These are phyloP conservation scores for Clangula hyemalis DNA, from an alignment of 2,797 vertebrate species.

Conservation along the genomic window DNA sequence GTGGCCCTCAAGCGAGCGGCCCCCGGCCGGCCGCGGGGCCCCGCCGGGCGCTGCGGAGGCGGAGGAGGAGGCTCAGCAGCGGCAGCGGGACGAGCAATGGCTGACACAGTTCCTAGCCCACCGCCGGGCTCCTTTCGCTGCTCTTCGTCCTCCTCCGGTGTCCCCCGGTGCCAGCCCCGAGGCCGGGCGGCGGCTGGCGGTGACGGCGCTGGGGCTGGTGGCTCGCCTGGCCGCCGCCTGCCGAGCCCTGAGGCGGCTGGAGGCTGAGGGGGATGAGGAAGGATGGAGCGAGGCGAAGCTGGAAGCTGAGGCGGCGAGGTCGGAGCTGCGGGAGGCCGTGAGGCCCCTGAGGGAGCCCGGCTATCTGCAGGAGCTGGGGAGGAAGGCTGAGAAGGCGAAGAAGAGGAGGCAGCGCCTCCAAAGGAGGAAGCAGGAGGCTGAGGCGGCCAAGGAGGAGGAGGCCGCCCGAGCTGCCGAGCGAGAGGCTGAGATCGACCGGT, in stretches of 20 bases:
- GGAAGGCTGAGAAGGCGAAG: constrained; percentile 67
- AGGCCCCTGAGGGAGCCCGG: constrained; percentile 67
- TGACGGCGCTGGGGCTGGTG: constrained; percentile 66
- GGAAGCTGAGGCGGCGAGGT: not conserved
- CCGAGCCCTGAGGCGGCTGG: constrained; percentile 48
- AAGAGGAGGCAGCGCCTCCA: constrained; percentile 79
- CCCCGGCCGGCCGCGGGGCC: not conserved
- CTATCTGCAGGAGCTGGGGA: constrained; percentile 59
- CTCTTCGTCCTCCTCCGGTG: not conserved
- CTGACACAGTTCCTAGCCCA: constrained; percentile 2
- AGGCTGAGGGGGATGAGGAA: not conserved
- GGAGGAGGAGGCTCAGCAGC: not conserved
- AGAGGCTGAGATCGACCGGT: constrained; percentile 86
- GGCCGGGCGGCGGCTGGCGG: constrained; percentile 61
- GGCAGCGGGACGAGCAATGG: constrained; percentile 22
- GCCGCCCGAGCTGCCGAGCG: constrained; percentile 74
- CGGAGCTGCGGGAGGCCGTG: constrained; percentile 6
- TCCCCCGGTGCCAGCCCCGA: not conserved
- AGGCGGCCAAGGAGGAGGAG: constrained; percentile 73
- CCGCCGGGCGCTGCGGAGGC: not conserved
- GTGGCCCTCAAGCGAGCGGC: not conserved
- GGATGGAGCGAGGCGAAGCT: not conserved
- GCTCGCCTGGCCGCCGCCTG: constrained; percentile 74
- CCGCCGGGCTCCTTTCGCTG: not conserved
- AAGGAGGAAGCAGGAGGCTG: constrained; percentile 65